Base-by-base conservation (phyloP, 2,888 invertebrate genomes). In the Pyrochroa serraticornis region DNA sequence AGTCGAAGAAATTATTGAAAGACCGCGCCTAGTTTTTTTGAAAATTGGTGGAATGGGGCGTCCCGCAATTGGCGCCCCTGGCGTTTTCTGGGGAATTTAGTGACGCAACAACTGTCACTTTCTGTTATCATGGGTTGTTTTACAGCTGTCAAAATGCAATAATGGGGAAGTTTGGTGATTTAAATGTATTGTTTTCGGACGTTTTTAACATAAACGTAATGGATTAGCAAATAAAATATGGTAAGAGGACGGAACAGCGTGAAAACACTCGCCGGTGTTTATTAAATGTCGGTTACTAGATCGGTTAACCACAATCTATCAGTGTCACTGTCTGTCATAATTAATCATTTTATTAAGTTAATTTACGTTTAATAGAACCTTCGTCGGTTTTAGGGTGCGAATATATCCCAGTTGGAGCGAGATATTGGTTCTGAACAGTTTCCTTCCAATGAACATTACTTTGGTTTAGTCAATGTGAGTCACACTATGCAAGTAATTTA, bases 371-470 rank as follows among this genome's bases (percentile, higher is more conserved):
- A 55, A 7, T 30, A 12, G 14, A 3, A 31, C 39, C 38, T 41
- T 36, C 35, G 33, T 47, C 43, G 41, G 38, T 49, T 60, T 30
- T 33, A 56, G 56, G 52, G 98, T 85, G 95, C 97, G 82, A 98
- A 97, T 87, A 94, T 97, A 82, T 98, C 97, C 75, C 97, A 98
- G 82, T 83, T 99, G 82, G 99, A 99, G 86, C 92, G 95, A 85
- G 98, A 99, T 85, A 97, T 99, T 79, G 98, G 97, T 76, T 90
- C 95, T 73, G 98, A 98, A 83, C 94, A 96, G 79, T 95, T 98
- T 82, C 97, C 97, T 75, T 92, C 95, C 64, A 99, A 98, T 82
- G 99, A 99, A 80, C 97, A 97, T 82, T 99, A 97, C 82, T 99
- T 99, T 85, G 99, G 99, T 77, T 87, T 99, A 82, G 97, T 99